phyloP scores from a whole-genome alignment of 2,113 vertebrate species.

The Podiceps cristatus region DNA sequence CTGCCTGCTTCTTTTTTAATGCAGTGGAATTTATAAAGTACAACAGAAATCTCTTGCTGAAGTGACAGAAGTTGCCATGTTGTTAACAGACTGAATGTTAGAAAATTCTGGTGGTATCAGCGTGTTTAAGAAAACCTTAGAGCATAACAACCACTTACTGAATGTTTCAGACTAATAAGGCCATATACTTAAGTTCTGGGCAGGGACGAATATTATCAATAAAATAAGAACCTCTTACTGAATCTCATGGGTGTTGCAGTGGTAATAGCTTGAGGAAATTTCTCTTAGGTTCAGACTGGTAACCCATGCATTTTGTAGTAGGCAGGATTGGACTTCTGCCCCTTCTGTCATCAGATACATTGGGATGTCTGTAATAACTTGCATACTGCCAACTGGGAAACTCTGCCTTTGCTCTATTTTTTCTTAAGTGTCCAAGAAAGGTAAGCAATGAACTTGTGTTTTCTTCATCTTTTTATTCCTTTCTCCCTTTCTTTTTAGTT shows the following conservation, averaged over 20 bases:
- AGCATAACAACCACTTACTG: constrained; percentile 16
- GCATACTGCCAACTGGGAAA: background rate
- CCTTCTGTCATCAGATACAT: background rate
- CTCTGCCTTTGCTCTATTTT: background rate
- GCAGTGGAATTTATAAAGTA: constrained; percentile 15
- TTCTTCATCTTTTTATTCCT: background rate
- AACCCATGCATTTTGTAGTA: background rate
- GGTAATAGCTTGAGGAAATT: background rate
- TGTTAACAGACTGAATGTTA: constrained; percentile 41
- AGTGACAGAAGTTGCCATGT: constrained; percentile 36
- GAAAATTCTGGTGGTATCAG: constrained; percentile 34
- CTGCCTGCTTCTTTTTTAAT: background rate
- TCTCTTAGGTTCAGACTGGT: background rate
- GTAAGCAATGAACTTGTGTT: background rate
- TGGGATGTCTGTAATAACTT: background rate
- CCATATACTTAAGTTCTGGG: background rate
- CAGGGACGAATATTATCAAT: background rate
- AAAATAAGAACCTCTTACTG: background rate
- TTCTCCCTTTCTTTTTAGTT: background rate
- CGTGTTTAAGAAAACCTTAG: constrained; percentile 35
- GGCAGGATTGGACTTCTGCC: background rate
- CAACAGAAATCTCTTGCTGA: constrained; percentile 34
- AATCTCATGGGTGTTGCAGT: background rate
- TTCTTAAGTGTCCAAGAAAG: background rate
- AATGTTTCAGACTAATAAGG: constrained; percentile 60